Percentiles rank a stretch among this genome's conserved stretches.
These are phyloP conservation scores for Diaperis boleti DNA, from an alignment of 2,888 invertebrate genomes.

Conservation along the genomic window DNA sequence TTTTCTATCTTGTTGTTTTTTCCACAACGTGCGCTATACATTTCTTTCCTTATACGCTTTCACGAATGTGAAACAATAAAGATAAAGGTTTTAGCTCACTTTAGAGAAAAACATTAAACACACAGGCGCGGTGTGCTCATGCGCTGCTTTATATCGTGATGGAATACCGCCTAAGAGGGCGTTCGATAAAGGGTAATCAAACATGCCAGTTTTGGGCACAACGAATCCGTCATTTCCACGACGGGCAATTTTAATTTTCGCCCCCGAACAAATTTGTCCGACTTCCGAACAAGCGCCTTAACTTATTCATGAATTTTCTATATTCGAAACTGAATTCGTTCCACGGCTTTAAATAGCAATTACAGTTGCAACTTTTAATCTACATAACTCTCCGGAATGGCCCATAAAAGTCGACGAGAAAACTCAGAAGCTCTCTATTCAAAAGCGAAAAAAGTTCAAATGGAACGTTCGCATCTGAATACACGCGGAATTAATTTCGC, in stretches of 20 bases:
- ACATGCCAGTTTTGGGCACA: too few relatives aligned
- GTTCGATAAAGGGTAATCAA: too few relatives aligned
- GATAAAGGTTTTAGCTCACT: slow-evolving; percentile 56
- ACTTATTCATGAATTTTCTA: slow-evolving; percentile 57
- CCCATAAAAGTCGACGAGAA: slow-evolving; percentile 62
- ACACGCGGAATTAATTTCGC: slow-evolving; percentile 40
- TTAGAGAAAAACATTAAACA: slow-evolving; percentile 55
- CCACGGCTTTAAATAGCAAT: slow-evolving; percentile 62
- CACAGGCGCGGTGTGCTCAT: slow-evolving; percentile 61
- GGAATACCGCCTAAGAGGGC: too few relatives aligned
- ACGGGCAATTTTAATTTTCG: too few relatives aligned
- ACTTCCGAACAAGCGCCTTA: slow-evolving; percentile 40
- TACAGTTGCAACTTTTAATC: slow-evolving; percentile 64
- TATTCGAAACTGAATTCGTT: slow-evolving; percentile 55
- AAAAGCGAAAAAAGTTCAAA: slow-evolving; percentile 56
- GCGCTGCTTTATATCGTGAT: slow-evolving; percentile 58
- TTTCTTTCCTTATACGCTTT: slow-evolving; percentile 48
- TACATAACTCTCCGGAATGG: slow-evolving; percentile 60
- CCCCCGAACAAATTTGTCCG: slow-evolving; percentile 22
- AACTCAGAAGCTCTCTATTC: slow-evolving; percentile 62
- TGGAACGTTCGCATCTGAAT: slow-evolving; percentile 44
- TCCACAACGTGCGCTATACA: slow-evolving; percentile 49
- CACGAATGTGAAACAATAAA: slow-evolving; percentile 56
- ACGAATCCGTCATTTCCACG: too few relatives aligned
- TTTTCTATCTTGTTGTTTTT: slow-evolving; percentile 59